Evolutionary conservation across 2,797 vertebrate species (phyloP), one percentile per base, ranked within the genome.

Genomic region (Botia almorhae): DNA sequence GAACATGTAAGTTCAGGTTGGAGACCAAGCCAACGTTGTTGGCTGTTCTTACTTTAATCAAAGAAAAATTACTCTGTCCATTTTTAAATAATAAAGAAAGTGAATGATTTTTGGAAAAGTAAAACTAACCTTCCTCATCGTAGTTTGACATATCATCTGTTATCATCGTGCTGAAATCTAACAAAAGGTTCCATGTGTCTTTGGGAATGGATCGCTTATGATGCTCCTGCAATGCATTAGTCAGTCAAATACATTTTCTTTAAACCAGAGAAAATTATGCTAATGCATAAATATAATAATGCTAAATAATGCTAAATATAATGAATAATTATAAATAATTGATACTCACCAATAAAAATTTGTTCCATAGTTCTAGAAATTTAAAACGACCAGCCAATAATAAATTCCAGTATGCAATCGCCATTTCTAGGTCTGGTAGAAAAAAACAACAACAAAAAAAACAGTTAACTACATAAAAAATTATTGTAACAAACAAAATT

Each of bases 391-490:
- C 97, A 88, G 96, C 95, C 93, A 99, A 96, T 92, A 99, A 96
- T 98, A 99, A 97, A 96, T 99, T 99, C 97, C 97, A 99, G 93
- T 99, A 99, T 83, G 97, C 97, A 92, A 99, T 98, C 90, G 97
- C 97, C 97, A 99, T 99, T 95, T 99, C 97, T 97, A 99, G 96
- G 94, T 99, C 97, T 99, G 93, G 87, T 90, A 58, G 19, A 56
- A 21, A 69, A 2, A 92, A 92, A 84, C 91, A 39, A 88, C 33
- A 17, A 79, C 23, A 71, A 55, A 80, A 55, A 80, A 60, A 63
- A n/a, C 29, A 61, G 39, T 1, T 50, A 74, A 63, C 53, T 69
- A 46, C 51, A 33, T 13, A 23, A 43, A 19, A 50, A 43, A 14
- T 0, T 13, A 23, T 61, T 68, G 39, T 29, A 50, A 48, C 4